These are phyloP conservation scores for Cheumatopsyche charites DNA, from an alignment of 1,140 invertebrate species.

Conservation along the genomic window DNA sequence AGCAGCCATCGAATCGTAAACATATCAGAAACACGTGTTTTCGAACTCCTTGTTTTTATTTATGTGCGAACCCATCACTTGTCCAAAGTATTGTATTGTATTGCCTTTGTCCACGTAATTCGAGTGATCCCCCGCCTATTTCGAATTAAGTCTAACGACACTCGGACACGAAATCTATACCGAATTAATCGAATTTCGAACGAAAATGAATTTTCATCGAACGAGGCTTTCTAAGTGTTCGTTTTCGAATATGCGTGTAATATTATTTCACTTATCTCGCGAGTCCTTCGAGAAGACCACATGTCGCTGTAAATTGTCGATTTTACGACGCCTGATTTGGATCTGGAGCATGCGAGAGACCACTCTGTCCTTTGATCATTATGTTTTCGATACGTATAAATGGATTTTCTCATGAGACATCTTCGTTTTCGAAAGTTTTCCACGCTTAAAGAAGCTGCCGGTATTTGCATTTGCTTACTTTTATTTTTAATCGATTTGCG, in stretches of 20 bases:
- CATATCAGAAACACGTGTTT: constrained; percentile 8
- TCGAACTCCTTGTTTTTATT: background rate
- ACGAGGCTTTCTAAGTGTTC: too few species aligned
- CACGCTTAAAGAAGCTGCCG: too few species aligned
- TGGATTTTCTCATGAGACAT: too few species aligned
- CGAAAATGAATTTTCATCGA: too few species aligned
- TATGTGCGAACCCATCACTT: constrained; percentile 26
- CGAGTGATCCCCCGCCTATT: background rate
- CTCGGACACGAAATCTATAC: background rate
- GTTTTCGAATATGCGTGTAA: too few species aligned
- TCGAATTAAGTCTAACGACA: background rate
- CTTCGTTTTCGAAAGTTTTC: too few species aligned
- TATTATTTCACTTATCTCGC: too few species aligned
- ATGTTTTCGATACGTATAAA: too few species aligned
- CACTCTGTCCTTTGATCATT: constrained; percentile 25
- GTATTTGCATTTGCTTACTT: too few species aligned
- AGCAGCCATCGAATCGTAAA: constrained; percentile 14
- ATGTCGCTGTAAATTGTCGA: constrained; percentile 26
- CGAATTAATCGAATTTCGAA: background rate
- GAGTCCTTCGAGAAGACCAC: constrained; percentile 16
- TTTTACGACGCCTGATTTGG: constrained; percentile 13
- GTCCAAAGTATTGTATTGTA: constrained; percentile 1
- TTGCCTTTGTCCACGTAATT: background rate
- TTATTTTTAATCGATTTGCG: too few species aligned
- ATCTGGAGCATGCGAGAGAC: constrained; percentile 10